Conservation (phyloP, 2,113 vertebrate species). For the Gambusia holbrooki region DNA sequence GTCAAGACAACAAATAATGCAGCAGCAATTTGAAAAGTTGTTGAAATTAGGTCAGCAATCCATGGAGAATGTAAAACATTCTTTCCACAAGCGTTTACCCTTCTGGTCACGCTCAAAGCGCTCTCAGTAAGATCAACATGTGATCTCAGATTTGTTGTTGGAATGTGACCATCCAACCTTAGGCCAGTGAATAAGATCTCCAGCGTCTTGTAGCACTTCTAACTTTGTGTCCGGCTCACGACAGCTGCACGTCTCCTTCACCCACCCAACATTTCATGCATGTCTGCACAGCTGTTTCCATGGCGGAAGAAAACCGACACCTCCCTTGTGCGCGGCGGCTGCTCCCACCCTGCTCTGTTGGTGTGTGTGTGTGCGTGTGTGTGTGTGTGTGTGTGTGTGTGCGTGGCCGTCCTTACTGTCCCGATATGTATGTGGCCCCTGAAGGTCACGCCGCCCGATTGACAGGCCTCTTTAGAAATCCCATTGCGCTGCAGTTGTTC, state of each 20-base stretch:
- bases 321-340: slow-evolving; percentile 55
- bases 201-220: slow-evolving; percentile 2
- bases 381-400: background rate
- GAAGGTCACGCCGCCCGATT: slow-evolving; percentile 68
- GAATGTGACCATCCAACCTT: background rate
- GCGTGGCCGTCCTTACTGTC: slow-evolving; percentile 20
- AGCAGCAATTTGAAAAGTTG: slow-evolving; percentile 17
- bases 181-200: slow-evolving; percentile 1
- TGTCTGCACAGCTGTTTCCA: slow-evolving; percentile 76
- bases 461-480: slow-evolving; percentile 58
- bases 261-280: slow-evolving; percentile 37
- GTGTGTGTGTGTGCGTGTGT: background rate
- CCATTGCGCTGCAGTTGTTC: slow-evolving; percentile 71
- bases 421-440: slow-evolving; percentile 46
- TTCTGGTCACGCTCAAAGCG: background rate
- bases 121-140: slow-evolving; percentile 4
- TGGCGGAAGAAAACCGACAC: slow-evolving; percentile 71
- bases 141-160: background rate
- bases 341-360: slow-evolving; percentile 37
- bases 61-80: background rate
- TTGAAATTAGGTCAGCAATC: background rate
- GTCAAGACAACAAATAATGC: slow-evolving; percentile 7
- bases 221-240: slow-evolving; percentile 27
- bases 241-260: slow-evolving; percentile 68
- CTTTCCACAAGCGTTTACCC: background rate